Base-by-base conservation (phyloP, 2,113 vertebrate genomes). In the Pterocles gutturalis region DNA sequence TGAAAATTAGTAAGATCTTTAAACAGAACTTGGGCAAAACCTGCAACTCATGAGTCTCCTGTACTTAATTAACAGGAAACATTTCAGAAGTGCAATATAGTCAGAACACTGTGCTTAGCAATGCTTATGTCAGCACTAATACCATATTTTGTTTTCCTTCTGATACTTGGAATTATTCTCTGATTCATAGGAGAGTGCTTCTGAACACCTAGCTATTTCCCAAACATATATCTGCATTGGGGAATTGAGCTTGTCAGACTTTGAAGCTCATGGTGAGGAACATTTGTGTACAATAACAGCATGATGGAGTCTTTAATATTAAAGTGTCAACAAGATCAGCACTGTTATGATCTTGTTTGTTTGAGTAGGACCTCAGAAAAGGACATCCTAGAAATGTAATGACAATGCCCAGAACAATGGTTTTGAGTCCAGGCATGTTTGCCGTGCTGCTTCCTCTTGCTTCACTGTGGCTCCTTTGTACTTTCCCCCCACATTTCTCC, bases 1-100 rank as follows among this genome's bases (percentile, higher is more conserved):
- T 78, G 72, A 89, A 89, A 95, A 96, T 96, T 90, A 96, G 67
- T 90, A 73, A 83, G 80, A 89, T 92, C 90, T 94, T 91, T 94
- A 85, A 94, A 55, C 25, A 83, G 89, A 81, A 96, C 64, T 96
- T 94, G 83, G 69, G 66, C 60, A 90, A 96, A 96, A 93, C 86
- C 51, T 96, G 77, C 78, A 93, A 93, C 88, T 96, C 46, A 10
- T 46, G 58, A 87, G 76, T 86, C 73, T 94, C 71, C 33, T 86
- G 57, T 26, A 89, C 69, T 81, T 93, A 96, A 88, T 96, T 93
- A 95, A 83, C n/a, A 86, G 79, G 76, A 90, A 83, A 34, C 17
- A n/a, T 57, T 58, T 86, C 51, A 71, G 86, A 87, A 87, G 65
- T 48, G 15, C 57, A 14, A 9, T 24, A 36, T 57, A n/a, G 31